Evolutionary conservation across 92 coral and sea anemone genomes (phyloP).

Genomic region (Siderastrea siderea): DNA sequence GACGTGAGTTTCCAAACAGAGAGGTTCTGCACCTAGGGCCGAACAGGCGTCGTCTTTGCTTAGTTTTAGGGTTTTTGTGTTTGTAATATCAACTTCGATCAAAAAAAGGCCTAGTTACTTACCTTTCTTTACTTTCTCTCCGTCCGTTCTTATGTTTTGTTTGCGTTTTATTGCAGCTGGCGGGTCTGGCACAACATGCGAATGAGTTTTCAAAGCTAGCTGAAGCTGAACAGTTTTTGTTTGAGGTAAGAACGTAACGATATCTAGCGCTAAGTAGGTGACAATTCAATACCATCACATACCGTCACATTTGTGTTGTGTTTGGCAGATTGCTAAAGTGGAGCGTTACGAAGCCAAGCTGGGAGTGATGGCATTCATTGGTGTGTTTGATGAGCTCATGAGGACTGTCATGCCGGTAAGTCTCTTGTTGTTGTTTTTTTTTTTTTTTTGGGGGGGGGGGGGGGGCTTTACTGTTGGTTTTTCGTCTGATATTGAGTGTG

Average conservation of each 20-base stretch:
- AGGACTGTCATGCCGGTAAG: conserved; percentile 92
- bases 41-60: too few species aligned
- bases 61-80: too few species aligned
- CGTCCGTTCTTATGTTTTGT: neutral
- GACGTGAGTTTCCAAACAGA: too few species aligned
- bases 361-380: conserved; percentile 93
- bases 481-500: too few species aligned
- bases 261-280: too few species aligned
- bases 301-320: neutral
- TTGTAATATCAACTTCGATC: too few species aligned
- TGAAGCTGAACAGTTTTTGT: conserved; percentile 96
- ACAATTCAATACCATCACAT: too few species aligned
- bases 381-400: conserved; percentile 96
- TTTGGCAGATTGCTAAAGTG: conserved; percentile 89
- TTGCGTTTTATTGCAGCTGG: conserved; percentile 66
- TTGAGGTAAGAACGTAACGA: conserved; percentile 62
- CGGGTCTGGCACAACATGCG: conserved; percentile 88
- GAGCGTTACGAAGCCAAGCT: conserved; percentile 96
- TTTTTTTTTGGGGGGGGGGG: neutral
- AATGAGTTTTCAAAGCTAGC: conserved; percentile 80
- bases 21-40: too few species aligned
- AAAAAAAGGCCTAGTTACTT: too few species aligned
- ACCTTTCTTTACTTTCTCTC: neutral
- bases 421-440: neutral
- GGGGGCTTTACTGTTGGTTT: too few species aligned